phyloP scores from a whole-genome alignment of 2,113 vertebrate genomes.

The Tonatia bakeri region DNA sequence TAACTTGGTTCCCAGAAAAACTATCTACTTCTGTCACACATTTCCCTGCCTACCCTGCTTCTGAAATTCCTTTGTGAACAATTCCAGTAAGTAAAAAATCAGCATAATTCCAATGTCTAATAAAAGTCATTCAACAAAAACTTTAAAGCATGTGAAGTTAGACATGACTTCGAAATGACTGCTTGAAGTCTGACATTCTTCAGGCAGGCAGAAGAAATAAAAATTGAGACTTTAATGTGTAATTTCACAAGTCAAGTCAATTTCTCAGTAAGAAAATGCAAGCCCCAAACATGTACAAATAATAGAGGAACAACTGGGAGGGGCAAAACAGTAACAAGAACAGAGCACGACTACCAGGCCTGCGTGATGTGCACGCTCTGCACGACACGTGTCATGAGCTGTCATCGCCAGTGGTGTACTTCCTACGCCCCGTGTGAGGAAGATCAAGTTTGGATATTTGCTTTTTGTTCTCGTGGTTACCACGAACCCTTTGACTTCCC shows the following conservation, averaged over 20 bases:
- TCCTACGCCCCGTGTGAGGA: too few relatives aligned
- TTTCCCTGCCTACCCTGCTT: background rate
- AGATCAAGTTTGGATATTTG: too few relatives aligned
- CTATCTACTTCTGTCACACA: background rate
- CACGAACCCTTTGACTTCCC: background rate
- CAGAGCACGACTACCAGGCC: background rate
- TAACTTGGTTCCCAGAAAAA: background rate
- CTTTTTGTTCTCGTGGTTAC: too few relatives aligned
- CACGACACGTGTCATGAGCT: background rate
- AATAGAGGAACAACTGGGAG: background rate
- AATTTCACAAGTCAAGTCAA: background rate
- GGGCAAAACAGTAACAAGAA: background rate
- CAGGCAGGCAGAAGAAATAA: background rate
- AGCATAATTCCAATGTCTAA: background rate
- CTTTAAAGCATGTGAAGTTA: background rate
- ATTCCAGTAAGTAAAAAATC: background rate
- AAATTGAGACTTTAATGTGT: background rate
- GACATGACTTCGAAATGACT: background rate
- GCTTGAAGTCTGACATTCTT: background rate
- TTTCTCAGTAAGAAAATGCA: constrained; percentile 4
- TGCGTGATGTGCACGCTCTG: accelerated
- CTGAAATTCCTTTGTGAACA: background rate
- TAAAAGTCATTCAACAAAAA: background rate
- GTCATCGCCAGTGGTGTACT: background rate
- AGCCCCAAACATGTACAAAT: background rate